Evolutionary conservation across 2,113 vertebrate genomes (phyloP).

Genomic region (Tragelaphus strepsiceros): DNA sequence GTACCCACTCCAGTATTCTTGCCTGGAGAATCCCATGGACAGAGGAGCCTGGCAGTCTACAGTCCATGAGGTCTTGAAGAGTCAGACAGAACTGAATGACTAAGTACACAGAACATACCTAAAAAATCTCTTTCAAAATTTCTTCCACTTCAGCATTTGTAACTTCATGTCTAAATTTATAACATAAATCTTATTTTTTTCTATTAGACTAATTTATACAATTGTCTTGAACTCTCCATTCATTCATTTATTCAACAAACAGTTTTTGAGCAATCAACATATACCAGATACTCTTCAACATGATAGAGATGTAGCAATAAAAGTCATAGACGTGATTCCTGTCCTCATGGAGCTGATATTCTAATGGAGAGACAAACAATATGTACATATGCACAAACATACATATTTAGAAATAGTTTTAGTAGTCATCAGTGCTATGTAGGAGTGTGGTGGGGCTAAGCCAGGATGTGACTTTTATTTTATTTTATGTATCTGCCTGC

Average conservation of each 20-base stretch:
- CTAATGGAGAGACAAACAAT: not conserved
- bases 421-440: not conserved
- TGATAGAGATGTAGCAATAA: not conserved
- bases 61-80: not conserved
- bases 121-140: not conserved
- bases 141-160: not conserved
- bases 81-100: not conserved
- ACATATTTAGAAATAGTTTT: not conserved
- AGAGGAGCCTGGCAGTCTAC: not conserved
- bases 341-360: not conserved
- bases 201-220: not conserved
- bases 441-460: not conserved
- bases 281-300: not conserved
- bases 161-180: not conserved
- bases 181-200: not conserved
- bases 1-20: not conserved
- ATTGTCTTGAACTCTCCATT: not conserved
- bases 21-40: not conserved
- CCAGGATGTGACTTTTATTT: not conserved
- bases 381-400: not conserved
- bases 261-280: not conserved
- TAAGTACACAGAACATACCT: not conserved
- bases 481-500: not conserved
- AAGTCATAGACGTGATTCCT: not conserved
- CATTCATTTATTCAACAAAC: not conserved